Evolutionary conservation across 2,797 vertebrate species (phyloP).

Genomic region (Simalia tracyae): DNA sequence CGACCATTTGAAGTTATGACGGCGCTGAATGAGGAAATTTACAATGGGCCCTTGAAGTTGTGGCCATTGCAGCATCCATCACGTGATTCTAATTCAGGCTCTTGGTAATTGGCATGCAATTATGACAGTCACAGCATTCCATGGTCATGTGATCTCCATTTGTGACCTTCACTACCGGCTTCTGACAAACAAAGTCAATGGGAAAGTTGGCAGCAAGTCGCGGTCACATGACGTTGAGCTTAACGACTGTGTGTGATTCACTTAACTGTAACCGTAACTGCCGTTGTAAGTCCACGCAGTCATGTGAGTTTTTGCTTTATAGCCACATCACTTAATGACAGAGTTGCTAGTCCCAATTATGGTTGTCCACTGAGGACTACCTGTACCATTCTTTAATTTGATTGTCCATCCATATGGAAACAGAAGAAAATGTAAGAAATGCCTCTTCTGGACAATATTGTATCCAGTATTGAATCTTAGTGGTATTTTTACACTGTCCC

Average conservation of each 20-base stretch:
- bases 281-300: background rate
- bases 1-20: background rate
- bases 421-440: background rate
- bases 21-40: background rate
- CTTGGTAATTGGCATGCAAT: background rate
- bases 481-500: background rate
- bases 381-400: background rate
- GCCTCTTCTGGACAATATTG: background rate
- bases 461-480: background rate
- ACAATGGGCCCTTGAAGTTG: background rate
- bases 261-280: background rate
- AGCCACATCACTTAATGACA: no score
- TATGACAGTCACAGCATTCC: no score
- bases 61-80: background rate
- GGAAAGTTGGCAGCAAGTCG: background rate
- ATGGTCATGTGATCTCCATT: no score
- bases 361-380: background rate
- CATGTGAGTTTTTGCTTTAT: no score
- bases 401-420: background rate
- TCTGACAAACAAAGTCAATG: background rate
- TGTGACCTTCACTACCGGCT: background rate
- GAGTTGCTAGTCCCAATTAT: background rate
- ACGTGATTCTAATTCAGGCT: background rate
- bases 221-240: background rate
- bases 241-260: background rate